Evolutionary conservation across 2,888 invertebrate species (phyloP).

Genomic region (Maniola hyperantus): DNA sequence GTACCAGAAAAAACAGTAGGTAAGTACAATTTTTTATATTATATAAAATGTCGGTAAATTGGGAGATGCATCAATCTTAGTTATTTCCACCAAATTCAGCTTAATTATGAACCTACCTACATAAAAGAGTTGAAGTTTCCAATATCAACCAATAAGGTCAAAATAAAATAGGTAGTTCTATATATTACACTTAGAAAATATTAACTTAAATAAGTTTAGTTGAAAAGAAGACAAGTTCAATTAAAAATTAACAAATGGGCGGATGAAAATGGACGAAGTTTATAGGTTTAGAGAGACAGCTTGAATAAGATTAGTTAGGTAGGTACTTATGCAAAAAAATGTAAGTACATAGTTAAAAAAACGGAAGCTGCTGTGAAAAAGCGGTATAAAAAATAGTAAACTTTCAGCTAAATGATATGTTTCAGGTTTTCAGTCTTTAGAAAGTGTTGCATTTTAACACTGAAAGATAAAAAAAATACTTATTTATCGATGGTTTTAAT

Average conservation of each 20-base stretch:
- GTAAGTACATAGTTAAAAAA: neutral
- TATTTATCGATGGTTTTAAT: slow-evolving; percentile 1
- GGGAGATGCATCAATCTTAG: too few species aligned
- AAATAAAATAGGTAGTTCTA: neutral
- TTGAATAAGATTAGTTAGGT: neutral
- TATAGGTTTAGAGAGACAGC: slow-evolving; percentile 30
- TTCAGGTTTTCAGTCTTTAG: slow-evolving; percentile 66
- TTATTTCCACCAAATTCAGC: neutral
- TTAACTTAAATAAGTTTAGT: neutral
- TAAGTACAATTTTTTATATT: too few species aligned
- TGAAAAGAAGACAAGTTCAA: slow-evolving; percentile 16
- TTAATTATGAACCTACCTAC: neutral
- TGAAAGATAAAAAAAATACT: slow-evolving; percentile 16
- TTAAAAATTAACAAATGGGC: slow-evolving; percentile 35
- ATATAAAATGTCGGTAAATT: too few species aligned
- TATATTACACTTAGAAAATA: neutral
- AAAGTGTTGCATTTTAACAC: slow-evolving; percentile 50
- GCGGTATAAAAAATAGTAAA: slow-evolving; percentile 37
- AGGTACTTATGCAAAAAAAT: slow-evolving; percentile 1
- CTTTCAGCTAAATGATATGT: slow-evolving; percentile 67
- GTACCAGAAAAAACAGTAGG: too few species aligned
- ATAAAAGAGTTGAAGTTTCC: neutral
- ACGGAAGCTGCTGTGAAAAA: slow-evolving; percentile 22
- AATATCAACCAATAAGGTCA: neutral
- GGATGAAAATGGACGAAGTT: slow-evolving; percentile 41